A percentile compares a stretch with the other conserved stretches of the same genome.
Evolutionary conservation across 2,888 invertebrate genomes (phyloP).

Genomic region (Aphidoletes aphidimyza): DNA sequence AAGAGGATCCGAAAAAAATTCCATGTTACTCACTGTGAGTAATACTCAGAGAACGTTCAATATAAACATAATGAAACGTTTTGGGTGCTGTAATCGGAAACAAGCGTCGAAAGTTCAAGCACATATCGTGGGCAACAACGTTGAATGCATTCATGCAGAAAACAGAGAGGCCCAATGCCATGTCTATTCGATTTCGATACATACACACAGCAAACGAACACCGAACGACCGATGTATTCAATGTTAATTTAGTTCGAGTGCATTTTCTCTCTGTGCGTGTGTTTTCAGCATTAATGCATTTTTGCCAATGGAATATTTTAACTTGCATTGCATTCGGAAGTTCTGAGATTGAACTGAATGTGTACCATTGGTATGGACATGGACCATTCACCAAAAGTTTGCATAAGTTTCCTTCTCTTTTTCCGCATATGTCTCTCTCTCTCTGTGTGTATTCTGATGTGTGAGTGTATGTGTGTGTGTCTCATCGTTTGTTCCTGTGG

Average conservation of each 20-base stretch:
- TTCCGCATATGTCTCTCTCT: too few species aligned
- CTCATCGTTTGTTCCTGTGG: neutral
- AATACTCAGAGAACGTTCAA: too few species aligned
- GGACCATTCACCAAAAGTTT: slow-evolving; percentile 30
- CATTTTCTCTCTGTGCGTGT: slow-evolving; percentile 14
- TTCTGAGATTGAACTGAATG: neutral
- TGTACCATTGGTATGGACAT: neutral
- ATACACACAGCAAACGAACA: too few species aligned
- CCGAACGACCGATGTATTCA: neutral
- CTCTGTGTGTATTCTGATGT: too few species aligned
- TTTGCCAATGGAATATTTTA: neutral
- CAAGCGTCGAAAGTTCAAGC: neutral
- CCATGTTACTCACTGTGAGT: neutral
- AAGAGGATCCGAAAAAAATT: neutral
- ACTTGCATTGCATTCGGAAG: neutral
- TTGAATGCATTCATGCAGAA: neutral
- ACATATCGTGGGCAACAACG: neutral
- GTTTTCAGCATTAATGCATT: slow-evolving; percentile 6
- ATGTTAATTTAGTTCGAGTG: slow-evolving; percentile 5
- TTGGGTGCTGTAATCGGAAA: neutral
- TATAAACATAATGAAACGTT: slow-evolving; percentile 7
- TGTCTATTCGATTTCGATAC: too few species aligned
- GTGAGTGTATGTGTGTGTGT: neutral
- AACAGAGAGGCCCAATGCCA: too few species aligned
- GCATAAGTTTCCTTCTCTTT: neutral